Conservation (phyloP, 2,113 vertebrate genomes). For the Cacatua alba region DNA sequence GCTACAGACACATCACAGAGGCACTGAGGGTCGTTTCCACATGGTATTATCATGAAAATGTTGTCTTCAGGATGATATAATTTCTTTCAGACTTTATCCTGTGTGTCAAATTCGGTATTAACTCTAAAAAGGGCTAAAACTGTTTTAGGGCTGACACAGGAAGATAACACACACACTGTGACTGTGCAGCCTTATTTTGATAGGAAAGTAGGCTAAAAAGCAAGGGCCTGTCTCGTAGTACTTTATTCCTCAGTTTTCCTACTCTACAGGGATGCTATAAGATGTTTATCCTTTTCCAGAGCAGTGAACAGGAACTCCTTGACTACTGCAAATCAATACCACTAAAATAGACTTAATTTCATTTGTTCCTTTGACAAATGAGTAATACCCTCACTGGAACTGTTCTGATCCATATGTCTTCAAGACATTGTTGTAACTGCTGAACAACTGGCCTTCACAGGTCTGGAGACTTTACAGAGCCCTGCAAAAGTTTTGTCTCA, state of each 20-base stretch:
- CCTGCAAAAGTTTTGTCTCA: neutral
- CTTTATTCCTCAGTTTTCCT: neutral
- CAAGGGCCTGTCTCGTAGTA: neutral
- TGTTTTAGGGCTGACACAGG: neutral
- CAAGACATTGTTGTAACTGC: neutral
- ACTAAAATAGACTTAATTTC: neutral
- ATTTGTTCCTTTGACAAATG: constrained; percentile 6
- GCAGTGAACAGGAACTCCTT: neutral
- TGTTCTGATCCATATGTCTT: neutral
- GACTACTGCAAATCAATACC: neutral
- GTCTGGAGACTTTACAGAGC: neutral
- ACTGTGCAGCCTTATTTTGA: neutral
- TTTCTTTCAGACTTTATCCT: neutral
- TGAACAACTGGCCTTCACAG: neutral
- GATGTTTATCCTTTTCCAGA: neutral
- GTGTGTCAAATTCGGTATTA: neutral
- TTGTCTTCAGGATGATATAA: neutral
- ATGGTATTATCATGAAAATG: neutral
- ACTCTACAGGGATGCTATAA: neutral
- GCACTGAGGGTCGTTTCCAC: neutral
- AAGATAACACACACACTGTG: neutral
- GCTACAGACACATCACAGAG: neutral
- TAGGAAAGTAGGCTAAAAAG: neutral
- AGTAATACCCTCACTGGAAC: neutral
- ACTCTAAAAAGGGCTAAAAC: neutral